These are phyloP conservation scores for Falco columbarius DNA, from an alignment of 2,797 vertebrate genomes.

Conservation along the genomic window DNA sequence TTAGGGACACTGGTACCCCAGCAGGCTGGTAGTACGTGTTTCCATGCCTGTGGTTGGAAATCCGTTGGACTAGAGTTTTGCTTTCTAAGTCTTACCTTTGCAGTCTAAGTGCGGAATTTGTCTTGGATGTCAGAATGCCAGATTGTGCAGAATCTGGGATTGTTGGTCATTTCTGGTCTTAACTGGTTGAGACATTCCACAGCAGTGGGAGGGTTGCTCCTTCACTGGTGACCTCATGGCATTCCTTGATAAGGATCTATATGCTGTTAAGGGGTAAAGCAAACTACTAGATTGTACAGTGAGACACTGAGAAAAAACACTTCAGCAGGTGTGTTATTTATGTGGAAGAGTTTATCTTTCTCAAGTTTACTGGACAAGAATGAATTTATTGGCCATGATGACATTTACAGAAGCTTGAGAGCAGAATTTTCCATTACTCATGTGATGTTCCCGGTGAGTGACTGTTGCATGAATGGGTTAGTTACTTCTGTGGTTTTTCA, in stretches of 20 bases:
- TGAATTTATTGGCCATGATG: neutral
- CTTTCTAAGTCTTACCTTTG: neutral
- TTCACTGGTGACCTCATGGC: neutral
- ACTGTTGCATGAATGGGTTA: neutral
- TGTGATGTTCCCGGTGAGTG: neutral
- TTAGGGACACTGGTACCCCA: neutral
- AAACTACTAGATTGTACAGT: neutral
- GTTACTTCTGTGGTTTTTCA: constrained; percentile 36
- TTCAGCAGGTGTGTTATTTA: neutral
- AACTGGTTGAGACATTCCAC: neutral
- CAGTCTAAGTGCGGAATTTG: neutral
- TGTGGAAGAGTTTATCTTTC: neutral
- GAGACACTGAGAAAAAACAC: neutral
- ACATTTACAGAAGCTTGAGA: neutral
- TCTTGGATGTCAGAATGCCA: neutral
- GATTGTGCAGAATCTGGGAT: neutral
- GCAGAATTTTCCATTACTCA: neutral
- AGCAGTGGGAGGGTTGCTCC: neutral
- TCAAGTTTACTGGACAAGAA: neutral
- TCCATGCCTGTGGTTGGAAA: rapidly evolving
- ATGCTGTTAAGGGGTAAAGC: neutral
- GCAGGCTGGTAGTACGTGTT: neutral
- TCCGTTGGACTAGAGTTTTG: neutral
- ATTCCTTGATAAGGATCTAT: neutral
- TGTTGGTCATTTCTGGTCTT: neutral